These are phyloP conservation scores for Forficula auricularia DNA, from an alignment of 1,140 invertebrate species.

Conservation along the genomic window DNA sequence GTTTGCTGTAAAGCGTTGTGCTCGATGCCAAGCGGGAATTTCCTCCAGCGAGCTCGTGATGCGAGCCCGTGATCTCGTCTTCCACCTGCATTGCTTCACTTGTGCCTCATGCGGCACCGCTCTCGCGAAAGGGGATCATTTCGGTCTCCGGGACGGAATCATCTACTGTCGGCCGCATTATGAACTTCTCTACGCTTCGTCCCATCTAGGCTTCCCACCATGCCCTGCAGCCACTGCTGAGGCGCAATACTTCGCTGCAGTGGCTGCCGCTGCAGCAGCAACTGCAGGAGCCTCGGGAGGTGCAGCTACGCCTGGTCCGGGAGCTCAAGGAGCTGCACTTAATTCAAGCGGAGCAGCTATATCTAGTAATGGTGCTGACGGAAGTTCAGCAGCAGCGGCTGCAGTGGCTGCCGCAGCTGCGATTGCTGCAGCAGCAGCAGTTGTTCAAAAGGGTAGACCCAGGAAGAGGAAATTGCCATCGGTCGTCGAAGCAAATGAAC, in stretches of 20 bases:
- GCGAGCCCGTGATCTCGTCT: constrained; percentile 71
- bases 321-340: constrained; percentile 1
- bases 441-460: constrained; percentile 60
- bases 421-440: constrained; percentile 20
- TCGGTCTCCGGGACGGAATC: constrained; percentile 64
- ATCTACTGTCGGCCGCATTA: constrained; percentile 46
- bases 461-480: constrained; percentile 55
- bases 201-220: neutral
- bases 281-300: constrained; percentile 35
- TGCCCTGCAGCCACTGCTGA: neutral
- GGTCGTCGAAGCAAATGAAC: constrained; percentile 34
- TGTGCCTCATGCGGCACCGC: constrained; percentile 66
- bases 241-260: constrained; percentile 30
- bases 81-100: constrained; percentile 79
- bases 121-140: constrained; percentile 70
- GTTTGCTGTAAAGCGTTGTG: constrained; percentile 65
- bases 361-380: neutral
- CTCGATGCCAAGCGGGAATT: constrained; percentile 64
- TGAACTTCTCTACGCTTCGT: constrained; percentile 30
- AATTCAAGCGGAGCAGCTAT: constrained; percentile 4
- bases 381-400: too few species aligned
- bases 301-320: constrained; percentile 19
- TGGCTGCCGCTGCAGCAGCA: constrained; percentile 33
- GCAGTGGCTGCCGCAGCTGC: too few species aligned
- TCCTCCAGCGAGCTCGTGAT: constrained; percentile 82